Evolutionary conservation across 1,140 invertebrate species (phyloP).

Genomic region (Tetragonula clypearis): DNA sequence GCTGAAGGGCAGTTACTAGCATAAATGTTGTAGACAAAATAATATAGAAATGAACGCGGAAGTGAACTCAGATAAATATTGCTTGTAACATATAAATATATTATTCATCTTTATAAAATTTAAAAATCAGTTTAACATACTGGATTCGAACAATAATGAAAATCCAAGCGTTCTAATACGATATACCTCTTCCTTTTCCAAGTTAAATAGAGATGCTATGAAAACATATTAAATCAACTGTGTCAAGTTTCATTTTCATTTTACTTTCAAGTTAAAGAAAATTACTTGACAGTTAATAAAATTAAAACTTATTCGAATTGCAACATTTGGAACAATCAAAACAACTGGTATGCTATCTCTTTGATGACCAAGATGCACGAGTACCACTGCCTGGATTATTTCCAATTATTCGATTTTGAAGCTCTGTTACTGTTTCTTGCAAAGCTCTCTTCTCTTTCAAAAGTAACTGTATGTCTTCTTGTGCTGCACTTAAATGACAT

Average conservation of each 20-base stretch:
- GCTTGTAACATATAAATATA: conserved; percentile 15
- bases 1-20: conserved; percentile 56
- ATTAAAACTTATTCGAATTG: conserved; percentile 77
- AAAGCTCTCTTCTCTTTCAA: conserved; percentile 89
- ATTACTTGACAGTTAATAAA: background rate
- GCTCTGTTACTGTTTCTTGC: conserved; percentile 85
- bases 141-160: background rate
- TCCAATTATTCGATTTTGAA: conserved; percentile 83
- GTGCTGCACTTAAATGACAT: conserved; percentile 84
- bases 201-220: conserved; percentile 7
- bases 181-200: background rate
- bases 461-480: conserved; percentile 87
- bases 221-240: conserved; percentile 21
- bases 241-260: background rate
- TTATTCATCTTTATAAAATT: conserved; percentile 25
- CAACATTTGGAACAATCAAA: conserved; percentile 85
- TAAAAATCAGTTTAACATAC: conserved; percentile 14
- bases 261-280: background rate
- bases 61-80: conserved; percentile 1
- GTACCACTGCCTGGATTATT: conserved; percentile 74
- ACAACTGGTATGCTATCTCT: conserved; percentile 86
- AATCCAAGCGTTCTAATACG: background rate
- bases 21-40: conserved; percentile 43
- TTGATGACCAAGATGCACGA: conserved; percentile 81
- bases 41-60: conserved; percentile 11